Evolutionary conservation across 2,888 invertebrate genomes (phyloP), one percentile per base, ranked within the genome.

Genomic region (Drosophila ezoana): DNA sequence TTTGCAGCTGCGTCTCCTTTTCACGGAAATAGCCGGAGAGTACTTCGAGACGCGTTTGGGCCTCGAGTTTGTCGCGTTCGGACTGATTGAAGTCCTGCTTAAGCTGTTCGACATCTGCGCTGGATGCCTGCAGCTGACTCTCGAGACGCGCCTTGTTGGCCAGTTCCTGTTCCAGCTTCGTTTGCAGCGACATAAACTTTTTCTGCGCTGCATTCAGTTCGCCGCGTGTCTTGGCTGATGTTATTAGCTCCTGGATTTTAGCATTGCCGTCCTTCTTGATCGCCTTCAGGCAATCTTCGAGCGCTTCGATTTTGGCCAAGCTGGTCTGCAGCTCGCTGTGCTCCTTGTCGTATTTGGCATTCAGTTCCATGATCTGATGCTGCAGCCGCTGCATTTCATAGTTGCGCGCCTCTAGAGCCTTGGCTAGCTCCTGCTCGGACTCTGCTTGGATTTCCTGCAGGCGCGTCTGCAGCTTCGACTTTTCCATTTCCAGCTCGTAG

Each of bases 11-110:
- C 13, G 95, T 94, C 92, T 98, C 98, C 83, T 97, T 96, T 76
- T 98, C 97, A 89, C 97, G 97, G 93, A 98, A 98, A 92, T 98
- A 98, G 89, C 95, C 96, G 0, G 96, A 96, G 41, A 98, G 93
- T 1, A 98, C 97, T 89, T 97, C 96, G 2, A 98, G 93, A 82
- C 96, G 95, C 0, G 97, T 97, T 81, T 95, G 94, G 0, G 97
- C 96, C 90, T 98, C 97, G 0, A 95, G 88, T 84, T 95, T 95
- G 62, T 95, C 95, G 73, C 94, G 94, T 85, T 96, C 95, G 0
- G 95, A 95, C 76, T 94, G 92, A 84, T 94, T 94, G 80, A 94
- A 94, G 77, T 94, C 94, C 66, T 93, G 93, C 68, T 93, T 93
- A 14, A 95, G 91, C 51, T 92, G 92, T 44, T 92, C 91, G 20